Conservation (phyloP, 2,797 vertebrate species). For the Oreochromis mossambicus region DNA sequence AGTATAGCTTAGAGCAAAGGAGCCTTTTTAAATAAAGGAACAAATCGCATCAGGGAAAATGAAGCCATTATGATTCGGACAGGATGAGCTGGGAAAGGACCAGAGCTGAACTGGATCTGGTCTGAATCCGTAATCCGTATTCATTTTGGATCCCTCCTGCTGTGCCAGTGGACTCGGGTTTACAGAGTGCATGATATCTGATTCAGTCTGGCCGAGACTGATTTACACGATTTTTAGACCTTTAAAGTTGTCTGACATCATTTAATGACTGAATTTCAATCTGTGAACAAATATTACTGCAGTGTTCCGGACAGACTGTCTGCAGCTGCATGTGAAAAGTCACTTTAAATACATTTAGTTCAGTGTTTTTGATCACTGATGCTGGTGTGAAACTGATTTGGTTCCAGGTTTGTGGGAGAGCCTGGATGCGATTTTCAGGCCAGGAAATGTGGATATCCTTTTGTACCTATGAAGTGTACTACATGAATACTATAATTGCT, state of each 20-base stretch:
- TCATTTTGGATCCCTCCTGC: not conserved
- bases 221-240: too few species aligned
- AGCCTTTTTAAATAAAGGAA: not conserved
- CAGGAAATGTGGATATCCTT: not conserved
- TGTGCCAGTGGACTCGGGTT: not conserved
- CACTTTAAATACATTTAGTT: not conserved
- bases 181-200: not conserved
- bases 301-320: not conserved
- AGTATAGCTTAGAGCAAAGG: not conserved
- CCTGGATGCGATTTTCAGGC: rapidly evolving
- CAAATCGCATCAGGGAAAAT: not conserved
- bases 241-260: too few species aligned
- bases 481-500: not conserved
- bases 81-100: not conserved
- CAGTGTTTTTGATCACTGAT: not conserved
- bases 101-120: not conserved
- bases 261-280: not conserved
- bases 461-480: rapidly evolving
- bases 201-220: not conserved
- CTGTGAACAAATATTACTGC: not conserved
- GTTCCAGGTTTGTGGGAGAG: not conserved
- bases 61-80: not conserved
- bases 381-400: not conserved
- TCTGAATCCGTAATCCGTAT: not conserved
- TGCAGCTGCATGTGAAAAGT: rapidly evolving